Evolutionary conservation across 2,113 vertebrate genomes (phyloP).

Genomic region (Lepisosteus osseus): DNA sequence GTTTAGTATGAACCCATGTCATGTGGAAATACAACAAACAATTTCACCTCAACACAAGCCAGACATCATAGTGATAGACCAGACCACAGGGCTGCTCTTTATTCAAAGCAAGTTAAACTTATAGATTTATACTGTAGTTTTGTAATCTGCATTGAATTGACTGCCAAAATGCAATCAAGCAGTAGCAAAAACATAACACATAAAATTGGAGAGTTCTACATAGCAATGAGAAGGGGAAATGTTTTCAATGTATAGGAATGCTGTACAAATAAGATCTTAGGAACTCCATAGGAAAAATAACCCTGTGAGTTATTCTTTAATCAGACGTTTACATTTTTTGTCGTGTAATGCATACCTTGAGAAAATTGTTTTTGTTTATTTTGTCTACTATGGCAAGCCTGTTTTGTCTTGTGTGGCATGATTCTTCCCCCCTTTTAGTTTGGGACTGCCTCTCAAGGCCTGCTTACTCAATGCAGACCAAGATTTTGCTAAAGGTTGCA

Average conservation of each 20-base stretch:
- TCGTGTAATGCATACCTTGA: slow-evolving; percentile 43
- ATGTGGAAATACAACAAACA: background rate
- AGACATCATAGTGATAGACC: background rate
- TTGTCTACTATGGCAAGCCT: slow-evolving; percentile 31
- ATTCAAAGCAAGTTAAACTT: background rate
- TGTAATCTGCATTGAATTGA: background rate
- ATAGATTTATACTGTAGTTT: background rate
- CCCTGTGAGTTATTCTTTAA: slow-evolving; percentile 40
- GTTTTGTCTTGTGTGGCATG: slow-evolving; percentile 27
- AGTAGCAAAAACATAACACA: background rate
- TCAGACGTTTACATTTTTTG: slow-evolving; percentile 57
- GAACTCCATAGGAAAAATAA: slow-evolving; percentile 31
- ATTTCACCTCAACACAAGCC: background rate
- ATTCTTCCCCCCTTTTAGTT: slow-evolving; percentile 47
- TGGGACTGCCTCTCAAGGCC: slow-evolving; percentile 39
- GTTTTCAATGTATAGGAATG: background rate
- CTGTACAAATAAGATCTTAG: background rate
- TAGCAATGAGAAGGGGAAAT: background rate
- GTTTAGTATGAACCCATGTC: background rate
- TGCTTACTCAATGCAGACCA: slow-evolving; percentile 58
- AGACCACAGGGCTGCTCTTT: background rate
- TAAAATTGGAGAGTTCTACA: background rate
- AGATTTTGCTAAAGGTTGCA: slow-evolving; percentile 54
- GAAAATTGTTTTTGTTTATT: slow-evolving; percentile 43
- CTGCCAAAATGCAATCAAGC: background rate